Percentiles rank a stretch among this genome's conserved stretches.
Conservation (phyloP, 1,140 invertebrate species). For the Drosophila sproati region DNA sequence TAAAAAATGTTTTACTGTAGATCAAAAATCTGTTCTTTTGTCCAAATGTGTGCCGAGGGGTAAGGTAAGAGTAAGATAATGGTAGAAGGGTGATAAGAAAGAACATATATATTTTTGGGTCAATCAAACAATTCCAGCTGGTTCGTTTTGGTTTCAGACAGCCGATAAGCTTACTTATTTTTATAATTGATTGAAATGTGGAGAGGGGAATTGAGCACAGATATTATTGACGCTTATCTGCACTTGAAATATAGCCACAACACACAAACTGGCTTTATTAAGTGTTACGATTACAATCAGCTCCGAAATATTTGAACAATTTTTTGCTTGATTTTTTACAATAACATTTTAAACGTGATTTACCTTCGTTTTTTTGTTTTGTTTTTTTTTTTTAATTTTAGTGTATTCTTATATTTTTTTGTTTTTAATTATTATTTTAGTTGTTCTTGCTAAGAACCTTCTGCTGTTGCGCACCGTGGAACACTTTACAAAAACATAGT, state of each 20-base stretch:
- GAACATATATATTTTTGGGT: neutral
- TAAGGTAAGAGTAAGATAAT: no score
- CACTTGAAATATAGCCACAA: constrained; percentile 20
- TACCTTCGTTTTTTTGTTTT: constrained; percentile 13
- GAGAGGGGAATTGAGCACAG: constrained; percentile 15
- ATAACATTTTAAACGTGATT: constrained; percentile 34
- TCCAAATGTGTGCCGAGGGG: neutral
- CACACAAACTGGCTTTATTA: constrained; percentile 9
- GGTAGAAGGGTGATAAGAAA: neutral
- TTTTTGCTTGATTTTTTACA: constrained; percentile 33
- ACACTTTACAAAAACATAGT: constrained; percentile 13
- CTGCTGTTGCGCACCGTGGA: constrained; percentile 37
- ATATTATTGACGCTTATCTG: constrained; percentile 26
- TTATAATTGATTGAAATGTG: constrained; percentile 5
- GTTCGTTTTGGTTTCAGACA: neutral
- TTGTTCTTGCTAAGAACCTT: constrained; percentile 36
- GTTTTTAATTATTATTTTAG: neutral
- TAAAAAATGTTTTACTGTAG: constrained; percentile 48
- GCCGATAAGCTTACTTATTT: constrained; percentile 24
- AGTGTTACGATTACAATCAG: constrained; percentile 18
- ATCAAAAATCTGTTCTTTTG: constrained; percentile 20
- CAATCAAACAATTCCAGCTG: neutral
- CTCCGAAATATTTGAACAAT: constrained; percentile 47
- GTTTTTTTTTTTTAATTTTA: constrained; percentile 5
- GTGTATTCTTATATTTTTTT: constrained; percentile 1